phyloP scores from a whole-genome alignment of 92 coral and sea anemone species.

The Porites cylindrica region DNA sequence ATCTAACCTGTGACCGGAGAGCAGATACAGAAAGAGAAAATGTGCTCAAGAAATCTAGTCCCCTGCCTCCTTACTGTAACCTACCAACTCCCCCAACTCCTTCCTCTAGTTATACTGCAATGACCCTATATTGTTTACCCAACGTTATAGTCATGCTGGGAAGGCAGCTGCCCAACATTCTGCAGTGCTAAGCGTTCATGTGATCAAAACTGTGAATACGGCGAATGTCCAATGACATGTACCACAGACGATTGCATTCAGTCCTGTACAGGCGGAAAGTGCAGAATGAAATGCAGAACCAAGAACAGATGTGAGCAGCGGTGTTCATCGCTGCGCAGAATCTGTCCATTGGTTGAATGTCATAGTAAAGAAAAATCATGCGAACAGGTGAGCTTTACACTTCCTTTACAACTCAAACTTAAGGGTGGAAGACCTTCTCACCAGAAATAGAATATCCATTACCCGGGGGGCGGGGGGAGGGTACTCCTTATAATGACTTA shows the following conservation, averaged over 20 bases:
- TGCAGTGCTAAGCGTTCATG: conserved; percentile 43
- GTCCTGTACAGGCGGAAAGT: conserved; percentile 15
- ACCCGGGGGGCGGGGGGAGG: too few species aligned
- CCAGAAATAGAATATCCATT: not conserved
- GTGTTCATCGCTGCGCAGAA: conserved; percentile 10
- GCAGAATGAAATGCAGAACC: conserved; percentile 40
- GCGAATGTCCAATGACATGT: conserved; percentile 39
- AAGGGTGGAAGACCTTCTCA: not conserved
- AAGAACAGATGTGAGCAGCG: conserved; percentile 8
- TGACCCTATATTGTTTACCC: not conserved
- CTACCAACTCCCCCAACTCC: not conserved
- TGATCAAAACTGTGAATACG: conserved; percentile 17
- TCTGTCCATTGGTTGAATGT: conserved; percentile 33
- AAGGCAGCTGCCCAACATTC: conserved; percentile 26
- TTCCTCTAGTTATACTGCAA: not conserved
- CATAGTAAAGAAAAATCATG: conserved; percentile 35
- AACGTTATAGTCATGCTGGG: conserved; percentile 29
- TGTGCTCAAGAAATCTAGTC: too few species aligned
- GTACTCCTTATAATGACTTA: too few species aligned
- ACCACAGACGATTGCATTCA: conserved; percentile 19
- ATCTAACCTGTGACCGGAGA: too few species aligned
- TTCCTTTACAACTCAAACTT: too few species aligned
- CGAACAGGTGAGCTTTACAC: conserved; percentile 18
- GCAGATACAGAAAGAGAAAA: too few species aligned
- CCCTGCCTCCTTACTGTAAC: too few species aligned